Base-by-base conservation (phyloP, 2,888 invertebrate species). In the Dinocampus coccinellae region DNA sequence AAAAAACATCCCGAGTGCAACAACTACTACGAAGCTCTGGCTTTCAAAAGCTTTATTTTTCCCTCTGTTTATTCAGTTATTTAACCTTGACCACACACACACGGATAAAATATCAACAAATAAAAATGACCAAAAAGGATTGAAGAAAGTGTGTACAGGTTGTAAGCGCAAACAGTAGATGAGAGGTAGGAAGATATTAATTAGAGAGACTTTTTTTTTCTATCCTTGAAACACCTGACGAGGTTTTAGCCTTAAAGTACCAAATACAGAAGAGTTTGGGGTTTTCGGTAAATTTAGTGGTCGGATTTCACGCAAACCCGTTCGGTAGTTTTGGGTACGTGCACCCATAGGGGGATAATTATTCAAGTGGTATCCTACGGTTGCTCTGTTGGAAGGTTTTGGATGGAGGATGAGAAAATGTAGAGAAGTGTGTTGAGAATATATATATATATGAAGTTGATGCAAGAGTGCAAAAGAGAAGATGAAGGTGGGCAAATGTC, bases 301-400 rank as follows among this genome's bases (percentile, higher is more conserved):
- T 83, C 80, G 82, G 85, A 84, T 85, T 85, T 84, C 83, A 82
- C 81, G 81, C 80, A 81, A 79, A 47, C 78, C 34, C 42, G 57
- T 70, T 42, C 26, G 67, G 76, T 76, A 81, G 82, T 74, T 84
- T 81, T 81, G 80, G 80, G 79, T 83, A 78, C 80, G 55, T 13
- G 55, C 13, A 26, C 10, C 24, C 13, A 26, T 82, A 78, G 78
- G 84, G 83, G 85, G 84, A 82, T 86, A 86, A 86, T 86, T 86
- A 86, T 86, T 86, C 86, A 86, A 85, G 82, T 81, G 82, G 83
- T 83, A 82, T 84, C 84, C 83, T 82, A 81, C 80, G 79, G 66
- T 79, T 77, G 74, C 75, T 68, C 73, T 60, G 65, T 72, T 58
- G 74, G 47, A 47, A 47, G 16, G 16, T 47, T 47, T 16, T n/a